phyloP scores from a whole-genome alignment of 2,888 invertebrate genomes.

The Agrilus mali region DNA sequence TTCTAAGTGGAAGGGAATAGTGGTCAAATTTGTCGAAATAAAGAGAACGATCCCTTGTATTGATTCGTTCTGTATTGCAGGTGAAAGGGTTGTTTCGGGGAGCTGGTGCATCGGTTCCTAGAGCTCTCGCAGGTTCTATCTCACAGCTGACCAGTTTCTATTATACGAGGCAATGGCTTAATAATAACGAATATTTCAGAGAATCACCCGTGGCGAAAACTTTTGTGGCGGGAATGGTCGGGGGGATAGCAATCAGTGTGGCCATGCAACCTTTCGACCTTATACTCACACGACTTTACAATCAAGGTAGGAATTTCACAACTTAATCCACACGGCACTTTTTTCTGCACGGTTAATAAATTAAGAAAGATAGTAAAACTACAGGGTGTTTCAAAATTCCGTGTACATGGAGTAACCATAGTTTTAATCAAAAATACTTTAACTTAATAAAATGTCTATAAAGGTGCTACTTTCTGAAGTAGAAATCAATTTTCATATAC shows the following conservation, averaged over 20 bases:
- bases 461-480: too few relatives aligned
- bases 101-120: constrained; percentile 55
- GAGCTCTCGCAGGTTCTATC: constrained; percentile 68
- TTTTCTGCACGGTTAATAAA: background rate
- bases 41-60: constrained; percentile 13
- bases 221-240: constrained; percentile 57
- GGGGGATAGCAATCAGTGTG: constrained; percentile 61
- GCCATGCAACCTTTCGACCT: constrained; percentile 82
- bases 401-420: too few relatives aligned
- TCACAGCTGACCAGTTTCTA: constrained; percentile 75
- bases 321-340: background rate
- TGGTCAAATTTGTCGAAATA: too few relatives aligned
- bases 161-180: constrained; percentile 40
- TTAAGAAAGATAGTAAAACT: too few relatives aligned
- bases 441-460: too few relatives aligned
- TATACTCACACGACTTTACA: constrained; percentile 74
- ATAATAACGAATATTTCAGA: constrained; percentile 22
- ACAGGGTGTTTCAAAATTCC: too few relatives aligned
- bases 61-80: constrained; percentile 21
- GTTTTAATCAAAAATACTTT: too few relatives aligned
- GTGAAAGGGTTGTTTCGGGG: constrained; percentile 64
- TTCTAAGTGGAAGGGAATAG: background rate
- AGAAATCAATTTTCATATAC: too few relatives aligned
- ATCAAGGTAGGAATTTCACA: constrained; percentile 69
- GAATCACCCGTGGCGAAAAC: constrained; percentile 44